Evolutionary conservation across 2,113 vertebrate genomes (phyloP), one percentile per base, ranked within the genome.

Genomic region (Phasianus colchicus): DNA sequence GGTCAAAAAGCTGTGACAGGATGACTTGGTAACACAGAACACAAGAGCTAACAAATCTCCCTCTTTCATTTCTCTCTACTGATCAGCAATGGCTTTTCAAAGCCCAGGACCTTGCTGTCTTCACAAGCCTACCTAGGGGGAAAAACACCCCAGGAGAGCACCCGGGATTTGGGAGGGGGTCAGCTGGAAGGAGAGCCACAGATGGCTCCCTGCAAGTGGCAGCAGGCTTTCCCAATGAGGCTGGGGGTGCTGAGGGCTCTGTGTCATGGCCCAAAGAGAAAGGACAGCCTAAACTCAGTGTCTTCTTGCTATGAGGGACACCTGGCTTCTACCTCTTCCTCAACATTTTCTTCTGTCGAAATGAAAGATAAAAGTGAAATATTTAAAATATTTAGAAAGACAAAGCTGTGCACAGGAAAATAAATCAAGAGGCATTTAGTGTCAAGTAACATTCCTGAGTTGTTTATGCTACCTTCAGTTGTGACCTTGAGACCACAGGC

Each of bases 1-100:
- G 81, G 85, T 92, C 67, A 43, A 58, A 92, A 64, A 91, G 13
- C 74, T 87, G 58, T 87, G 75, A 58, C 64, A 86, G 66, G 34
- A 32, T 83, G 36, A 42, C 43, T 45, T 57, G 66, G 79, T 83
- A 87, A 66, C 5, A 3, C 34, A 58, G 43, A 83, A 70, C 63
- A 65, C 40, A 65, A 63, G 54, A 89, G 50, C 43, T 63, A 80
- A 66, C 58, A 86, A 45, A 73, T 70, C 63, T 76, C 3, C 1
- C 11, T 55, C 42, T 84, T 40, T 77, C 60, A 30, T 40, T 78
- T 40, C 40, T 40, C 22, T 78, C 40, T 79, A 38, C 22, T 48
- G 67, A 61, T 40, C n/a, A 34, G 11, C 36, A 42, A 77, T 57
- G 58, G 57, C 4, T 55, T 89, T 84, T 43, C n/a, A 48, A 90